A percentile compares a stretch with the other conserved stretches of the same genome.
These are phyloP conservation scores for Buteo buteo DNA, from an alignment of 2,113 vertebrate genomes.

Conservation along the genomic window DNA sequence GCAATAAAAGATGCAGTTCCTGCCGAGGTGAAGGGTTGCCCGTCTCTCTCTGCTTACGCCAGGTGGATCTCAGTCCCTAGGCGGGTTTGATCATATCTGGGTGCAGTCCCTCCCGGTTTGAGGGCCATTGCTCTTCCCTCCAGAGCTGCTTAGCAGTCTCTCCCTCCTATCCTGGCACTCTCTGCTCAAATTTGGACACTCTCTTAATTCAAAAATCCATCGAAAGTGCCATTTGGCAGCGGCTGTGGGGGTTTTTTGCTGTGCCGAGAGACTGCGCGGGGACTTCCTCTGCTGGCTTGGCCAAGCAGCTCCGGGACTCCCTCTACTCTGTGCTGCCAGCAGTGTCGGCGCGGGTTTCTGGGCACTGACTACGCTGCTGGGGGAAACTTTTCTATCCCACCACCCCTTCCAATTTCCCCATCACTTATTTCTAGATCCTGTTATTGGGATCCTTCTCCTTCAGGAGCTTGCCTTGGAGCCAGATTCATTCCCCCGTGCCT, in stretches of 20 bases:
- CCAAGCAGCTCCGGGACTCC: background rate
- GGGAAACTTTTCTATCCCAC: background rate
- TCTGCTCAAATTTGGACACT: background rate
- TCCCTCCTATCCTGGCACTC: no score
- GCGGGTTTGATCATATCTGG: background rate
- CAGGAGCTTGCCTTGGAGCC: background rate
- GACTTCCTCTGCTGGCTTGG: background rate
- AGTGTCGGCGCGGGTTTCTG: rapidly evolving
- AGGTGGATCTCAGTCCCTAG: background rate
- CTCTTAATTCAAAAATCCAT: background rate
- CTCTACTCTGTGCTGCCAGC: background rate
- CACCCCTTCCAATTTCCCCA: background rate
- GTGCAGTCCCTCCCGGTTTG: background rate
- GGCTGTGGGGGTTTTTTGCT: background rate
- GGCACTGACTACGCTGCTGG: background rate
- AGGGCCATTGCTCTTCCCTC: background rate
- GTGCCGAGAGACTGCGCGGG: background rate
- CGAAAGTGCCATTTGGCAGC: background rate
- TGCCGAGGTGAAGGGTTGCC: background rate
- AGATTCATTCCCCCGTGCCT: background rate
- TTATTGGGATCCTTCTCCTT: background rate
- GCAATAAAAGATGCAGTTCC: constrained; percentile 2
- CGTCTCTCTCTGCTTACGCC: background rate
- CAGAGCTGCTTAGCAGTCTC: background rate
- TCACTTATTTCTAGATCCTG: background rate